Conservation (phyloP, 2,113 vertebrate species). For the Nannospalax galili region DNA sequence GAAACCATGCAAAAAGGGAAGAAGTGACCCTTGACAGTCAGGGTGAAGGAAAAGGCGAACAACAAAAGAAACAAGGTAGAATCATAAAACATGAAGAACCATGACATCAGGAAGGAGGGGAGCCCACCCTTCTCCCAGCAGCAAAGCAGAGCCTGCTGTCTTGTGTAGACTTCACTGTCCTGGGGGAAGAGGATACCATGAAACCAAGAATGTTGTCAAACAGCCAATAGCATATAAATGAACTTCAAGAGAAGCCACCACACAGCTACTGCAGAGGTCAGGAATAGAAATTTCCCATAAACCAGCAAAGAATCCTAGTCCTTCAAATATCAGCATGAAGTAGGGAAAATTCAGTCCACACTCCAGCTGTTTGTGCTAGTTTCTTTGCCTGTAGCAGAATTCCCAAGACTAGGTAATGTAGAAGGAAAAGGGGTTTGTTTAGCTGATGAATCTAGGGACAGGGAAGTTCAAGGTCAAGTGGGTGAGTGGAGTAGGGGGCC, state of each 20-base stretch:
- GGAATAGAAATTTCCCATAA: background rate
- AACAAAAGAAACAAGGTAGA: background rate
- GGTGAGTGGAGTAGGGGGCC: no score
- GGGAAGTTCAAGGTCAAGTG: background rate
- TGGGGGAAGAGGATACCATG: background rate
- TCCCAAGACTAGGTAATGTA: background rate
- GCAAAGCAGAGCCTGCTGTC: background rate
- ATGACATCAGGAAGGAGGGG: background rate
- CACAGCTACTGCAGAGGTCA: background rate
- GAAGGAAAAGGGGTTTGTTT: background rate
- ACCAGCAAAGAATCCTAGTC: background rate
- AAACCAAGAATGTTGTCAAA: background rate
- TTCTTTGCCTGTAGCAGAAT: background rate
- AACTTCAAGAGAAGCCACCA: background rate
- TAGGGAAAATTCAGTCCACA: background rate
- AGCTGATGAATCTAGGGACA: background rate
- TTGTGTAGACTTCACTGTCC: background rate
- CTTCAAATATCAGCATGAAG: background rate
- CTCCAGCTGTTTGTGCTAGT: background rate
- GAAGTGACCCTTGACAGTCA: background rate
- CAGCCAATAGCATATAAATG: background rate
- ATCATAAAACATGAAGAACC: background rate
- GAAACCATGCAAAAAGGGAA: no score
- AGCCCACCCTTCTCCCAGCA: background rate
- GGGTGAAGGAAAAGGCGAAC: background rate